Evolutionary conservation across 2,797 vertebrate genomes (phyloP).

Genomic region (Manis crassicaudata): DNA sequence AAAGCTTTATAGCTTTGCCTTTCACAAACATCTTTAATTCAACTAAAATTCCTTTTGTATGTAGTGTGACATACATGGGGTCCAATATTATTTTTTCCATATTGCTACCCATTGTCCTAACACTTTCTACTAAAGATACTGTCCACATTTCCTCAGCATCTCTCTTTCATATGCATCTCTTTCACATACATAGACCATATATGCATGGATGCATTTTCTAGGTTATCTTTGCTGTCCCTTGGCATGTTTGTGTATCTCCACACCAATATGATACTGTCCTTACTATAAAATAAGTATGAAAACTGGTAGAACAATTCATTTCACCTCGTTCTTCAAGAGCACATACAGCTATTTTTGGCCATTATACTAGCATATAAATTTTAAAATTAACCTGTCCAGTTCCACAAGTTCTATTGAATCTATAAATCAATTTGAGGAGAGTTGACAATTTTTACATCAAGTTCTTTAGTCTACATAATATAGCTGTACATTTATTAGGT

Average conservation of each 20-base stretch:
- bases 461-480: background rate
- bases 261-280: background rate
- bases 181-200: background rate
- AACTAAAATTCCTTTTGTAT: background rate
- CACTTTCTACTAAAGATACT: background rate
- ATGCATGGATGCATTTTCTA: background rate
- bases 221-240: background rate
- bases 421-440: background rate
- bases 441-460: background rate
- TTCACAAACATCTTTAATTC: background rate
- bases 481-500: background rate
- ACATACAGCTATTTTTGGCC: background rate
- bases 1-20: background rate
- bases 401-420: background rate
- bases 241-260: background rate
- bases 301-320: background rate
- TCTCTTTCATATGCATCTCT: background rate
- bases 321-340: background rate
- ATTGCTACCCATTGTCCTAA: background rate
- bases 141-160: background rate
- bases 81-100: background rate
- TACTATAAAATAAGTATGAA: background rate
- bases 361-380: background rate
- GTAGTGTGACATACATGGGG: background rate
- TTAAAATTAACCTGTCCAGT: background rate